These are phyloP conservation scores for Cheilosia pagana DNA, from an alignment of 2,888 invertebrate genomes.

Conservation along the genomic window DNA sequence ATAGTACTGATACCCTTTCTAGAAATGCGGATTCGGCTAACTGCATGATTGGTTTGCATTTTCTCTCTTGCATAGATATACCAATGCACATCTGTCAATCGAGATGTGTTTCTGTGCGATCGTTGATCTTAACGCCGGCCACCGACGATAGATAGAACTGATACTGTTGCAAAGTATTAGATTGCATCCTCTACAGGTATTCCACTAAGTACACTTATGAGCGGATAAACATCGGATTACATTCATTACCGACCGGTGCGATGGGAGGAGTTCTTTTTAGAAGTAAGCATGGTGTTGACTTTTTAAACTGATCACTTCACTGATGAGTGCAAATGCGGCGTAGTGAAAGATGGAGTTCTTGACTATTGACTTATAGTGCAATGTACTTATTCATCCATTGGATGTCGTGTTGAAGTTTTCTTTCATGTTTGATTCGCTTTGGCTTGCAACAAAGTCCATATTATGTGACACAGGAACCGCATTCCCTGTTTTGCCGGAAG, in stretches of 20 bases:
- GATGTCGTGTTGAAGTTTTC: constrained; percentile 39
- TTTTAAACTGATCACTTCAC: constrained; percentile 2
- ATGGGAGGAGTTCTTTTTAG: constrained; percentile 40
- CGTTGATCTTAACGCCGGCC: constrained; percentile 67
- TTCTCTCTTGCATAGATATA: constrained; percentile 36
- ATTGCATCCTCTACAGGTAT: constrained; percentile 70
- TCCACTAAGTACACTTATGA: constrained; percentile 29
- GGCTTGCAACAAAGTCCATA: constrained; percentile 17
- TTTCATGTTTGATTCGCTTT: constrained; percentile 44
- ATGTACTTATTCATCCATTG: constrained; percentile 46
- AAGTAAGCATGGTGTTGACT: constrained; percentile 44
- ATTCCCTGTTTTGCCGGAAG: constrained; percentile 55
- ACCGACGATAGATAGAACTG: constrained; percentile 51
- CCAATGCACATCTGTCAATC: constrained; percentile 52
- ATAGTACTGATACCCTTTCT: constrained; percentile 39
- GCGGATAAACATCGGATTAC: constrained; percentile 31
- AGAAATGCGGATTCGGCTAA: constrained; percentile 59
- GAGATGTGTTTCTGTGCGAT: constrained; percentile 58
- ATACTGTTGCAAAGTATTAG: constrained; percentile 59
- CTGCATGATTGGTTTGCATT: constrained; percentile 70
- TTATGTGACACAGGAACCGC: constrained; percentile 39
- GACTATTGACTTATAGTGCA: constrained; percentile 28
- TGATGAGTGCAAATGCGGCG: constrained; percentile 24
- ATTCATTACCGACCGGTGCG: constrained; percentile 20
- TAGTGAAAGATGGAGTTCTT: constrained; percentile 34